Evolutionary conservation across 2,888 invertebrate species (phyloP).

Genomic region (Escarpia spicata): DNA sequence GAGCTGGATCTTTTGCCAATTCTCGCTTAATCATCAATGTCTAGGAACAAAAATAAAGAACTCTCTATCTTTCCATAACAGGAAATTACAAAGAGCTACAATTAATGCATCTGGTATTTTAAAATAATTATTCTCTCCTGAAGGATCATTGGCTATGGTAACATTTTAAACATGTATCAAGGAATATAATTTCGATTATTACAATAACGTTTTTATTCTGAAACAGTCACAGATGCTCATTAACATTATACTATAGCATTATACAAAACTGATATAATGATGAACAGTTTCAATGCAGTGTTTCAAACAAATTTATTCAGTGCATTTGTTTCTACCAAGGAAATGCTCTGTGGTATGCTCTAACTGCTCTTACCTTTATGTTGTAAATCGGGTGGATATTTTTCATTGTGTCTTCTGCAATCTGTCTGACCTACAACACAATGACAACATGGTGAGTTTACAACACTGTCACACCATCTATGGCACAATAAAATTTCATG

Average conservation of each 20-base stretch:
- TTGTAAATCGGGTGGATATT: conserved; percentile 99
- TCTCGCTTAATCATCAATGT: conserved; percentile 97
- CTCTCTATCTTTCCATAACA: too few species aligned
- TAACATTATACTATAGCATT: too few species aligned
- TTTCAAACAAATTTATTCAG: neutral
- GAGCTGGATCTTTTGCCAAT: conserved; percentile 88
- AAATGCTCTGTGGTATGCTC: neutral
- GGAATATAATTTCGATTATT: neutral
- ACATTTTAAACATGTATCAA: neutral
- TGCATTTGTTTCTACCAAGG: neutral
- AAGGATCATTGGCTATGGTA: neutral
- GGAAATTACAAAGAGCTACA: too few species aligned
- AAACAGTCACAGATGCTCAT: neutral
- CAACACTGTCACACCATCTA: neutral
- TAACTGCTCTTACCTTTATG: conserved; percentile 70
- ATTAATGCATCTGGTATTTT: too few species aligned
- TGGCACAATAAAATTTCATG: neutral
- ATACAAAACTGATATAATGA: neutral
- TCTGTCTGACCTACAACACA: conserved; percentile 72
- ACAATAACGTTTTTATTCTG: neutral
- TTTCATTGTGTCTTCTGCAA: conserved; percentile 96
- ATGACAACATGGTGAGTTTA: neutral
- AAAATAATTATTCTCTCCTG: neutral
- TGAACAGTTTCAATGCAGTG: neutral
- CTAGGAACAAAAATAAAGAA: conserved; percentile 67